Base-by-base conservation (phyloP, 2,888 invertebrate genomes). In the Sminthurinus aureus region DNA sequence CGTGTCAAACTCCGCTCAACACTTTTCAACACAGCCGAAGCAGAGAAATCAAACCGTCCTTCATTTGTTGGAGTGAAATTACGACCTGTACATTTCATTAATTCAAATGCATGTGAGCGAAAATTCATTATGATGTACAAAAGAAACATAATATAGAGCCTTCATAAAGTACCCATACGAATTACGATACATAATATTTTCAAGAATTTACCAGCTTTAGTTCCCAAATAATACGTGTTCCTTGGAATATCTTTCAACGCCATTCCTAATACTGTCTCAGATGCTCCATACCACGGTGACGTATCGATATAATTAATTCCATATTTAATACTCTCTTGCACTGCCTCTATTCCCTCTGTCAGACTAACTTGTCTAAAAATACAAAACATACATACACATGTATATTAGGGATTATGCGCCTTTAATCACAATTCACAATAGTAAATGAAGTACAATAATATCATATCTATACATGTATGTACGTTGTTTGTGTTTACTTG, bases 291-390 rank as follows among this genome's bases (percentile, higher is more conserved):
- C 94, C 94, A 98, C 0, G 97, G 97, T 0, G 95, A 95, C 0
- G 97, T 97, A 90, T 98, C 98, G 84, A 98, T 93, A 89, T 96
- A 96, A 91, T 98, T 98, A 22, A 98, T 92, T 9, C 98, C 98
- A 67, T 91, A 92, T 89, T 93, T 94, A 2, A 98, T 90, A 0
- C 95, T 94, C 87, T 93, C 91, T 80, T 92, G 92, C 66, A 98
- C 92, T 0, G 96, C 93, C 82, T 92, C 91, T 80, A 94, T 92
- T 67, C 94, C 94, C 26, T 86, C 86, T 12, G 81, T 38, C 2
- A 78, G 85, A 50, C 82, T 79, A 13, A 84, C 66, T n/a, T 71
- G 75, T 58, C 81, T 84, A 51, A 2, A 71, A 69, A 73, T 20
- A 66, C 20, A 20, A 67, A 20, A 67, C n/a, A n/a, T 20, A n/a